Evolutionary conservation across 2,888 invertebrate genomes (phyloP).

Genomic region (Eupsilia transversa): DNA sequence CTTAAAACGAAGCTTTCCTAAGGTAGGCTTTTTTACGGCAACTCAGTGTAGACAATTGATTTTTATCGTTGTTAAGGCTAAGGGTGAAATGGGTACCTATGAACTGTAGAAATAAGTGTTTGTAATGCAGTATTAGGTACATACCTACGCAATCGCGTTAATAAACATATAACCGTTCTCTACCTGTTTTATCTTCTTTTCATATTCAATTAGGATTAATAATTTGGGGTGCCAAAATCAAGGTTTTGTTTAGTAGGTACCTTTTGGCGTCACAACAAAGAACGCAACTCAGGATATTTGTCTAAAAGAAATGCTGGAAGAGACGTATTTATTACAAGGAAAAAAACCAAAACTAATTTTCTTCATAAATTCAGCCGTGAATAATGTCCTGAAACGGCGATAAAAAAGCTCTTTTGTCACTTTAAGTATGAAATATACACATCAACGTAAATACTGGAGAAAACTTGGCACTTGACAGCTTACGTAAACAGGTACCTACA

Average conservation of each 20-base stretch:
- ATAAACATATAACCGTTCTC: not conserved
- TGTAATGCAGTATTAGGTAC: not conserved
- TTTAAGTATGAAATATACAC: conserved; percentile 59
- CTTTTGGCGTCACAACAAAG: conserved; percentile 6
- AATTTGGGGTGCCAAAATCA: not conserved
- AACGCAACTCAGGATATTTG: conserved; percentile 7
- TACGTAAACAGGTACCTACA: conserved; percentile 23
- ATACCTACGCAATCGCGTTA: not conserved
- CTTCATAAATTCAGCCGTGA: conserved; percentile 54
- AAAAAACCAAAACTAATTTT: conserved; percentile 49
- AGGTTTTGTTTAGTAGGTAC: not conserved
- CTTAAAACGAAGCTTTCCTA: conserved; percentile 30
- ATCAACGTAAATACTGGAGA: conserved; percentile 40
- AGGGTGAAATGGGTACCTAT: conserved; percentile 15
- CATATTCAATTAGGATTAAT: not conserved
- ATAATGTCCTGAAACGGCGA: conserved; percentile 42
- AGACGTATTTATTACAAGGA: conserved; percentile 37
- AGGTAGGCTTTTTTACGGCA: conserved; percentile 18
- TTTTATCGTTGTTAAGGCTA: conserved; percentile 44
- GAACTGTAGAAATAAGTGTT: conserved; percentile 1
- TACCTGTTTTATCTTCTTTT: not conserved
- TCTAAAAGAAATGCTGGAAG: conserved; percentile 14
- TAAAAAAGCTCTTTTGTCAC: conserved; percentile 55
- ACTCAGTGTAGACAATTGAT: conserved; percentile 39
- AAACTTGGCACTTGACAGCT: conserved; percentile 23